Base-by-base conservation (phyloP, 2,888 invertebrate species). In the Yponomeuta malinellus region DNA sequence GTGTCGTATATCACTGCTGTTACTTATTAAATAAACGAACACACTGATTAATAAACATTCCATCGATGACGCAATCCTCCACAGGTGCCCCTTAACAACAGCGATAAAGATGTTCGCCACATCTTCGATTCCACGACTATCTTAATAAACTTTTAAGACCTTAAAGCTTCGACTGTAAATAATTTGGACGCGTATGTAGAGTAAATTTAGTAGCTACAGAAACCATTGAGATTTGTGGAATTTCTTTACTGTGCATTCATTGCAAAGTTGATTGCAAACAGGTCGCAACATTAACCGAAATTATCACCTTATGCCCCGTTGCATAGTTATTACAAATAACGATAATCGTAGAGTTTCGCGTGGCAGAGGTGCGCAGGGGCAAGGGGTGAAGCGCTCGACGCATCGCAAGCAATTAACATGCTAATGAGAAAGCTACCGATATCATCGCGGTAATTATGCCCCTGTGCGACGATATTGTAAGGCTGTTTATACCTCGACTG, bases 391-490 rank as follows among this genome's bases (percentile, higher is more conserved):
- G 73, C 73, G 76, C 72, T 81, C 79, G 82, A 79, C 78, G 82
- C 84, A 80, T 81, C 83, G 85, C 79, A 37, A 29, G 86, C 89
- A 89, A 90, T 92, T 90, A 90, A 87, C 88, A 91, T 91, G 90
- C 86, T 89, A 92, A 91, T 92, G 88, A 89, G 86, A 81, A 83
- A 81, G 83, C 79, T 85, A 80, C 78, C 83, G 91, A 92, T 90
- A 90, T 87, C 87, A 90, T 90, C 90, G 80, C 82, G 77, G 87
- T 89, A 88, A 89, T 90, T 88, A 90, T 86, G 86, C 85, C 85
- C 85, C 83, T 80, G 79, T 80, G 82, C 82, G 82, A 83, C 86
- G 84, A 84, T 89, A 88, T 85, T 85, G 83, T 86, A 86, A 80
- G 77, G 80, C 83, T 83, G 79, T 83, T 85, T 86, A 87, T 85